These are phyloP conservation scores for Indicator maculatus DNA, from an alignment of 2,113 vertebrate species.

Conservation along the genomic window DNA sequence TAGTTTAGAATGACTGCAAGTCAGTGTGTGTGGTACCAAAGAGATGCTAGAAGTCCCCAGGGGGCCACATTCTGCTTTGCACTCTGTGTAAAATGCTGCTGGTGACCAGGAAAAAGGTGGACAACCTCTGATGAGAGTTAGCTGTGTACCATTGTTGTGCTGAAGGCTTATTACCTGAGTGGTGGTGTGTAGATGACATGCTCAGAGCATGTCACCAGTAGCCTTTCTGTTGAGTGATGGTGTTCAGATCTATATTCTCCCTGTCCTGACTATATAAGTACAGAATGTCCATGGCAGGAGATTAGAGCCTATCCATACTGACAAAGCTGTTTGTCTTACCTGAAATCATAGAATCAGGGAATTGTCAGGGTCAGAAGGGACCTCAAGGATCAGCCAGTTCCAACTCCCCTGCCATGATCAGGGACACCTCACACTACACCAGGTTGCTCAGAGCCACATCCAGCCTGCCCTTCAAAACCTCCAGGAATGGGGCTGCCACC, in stretches of 20 bases:
- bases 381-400: too few relatives aligned
- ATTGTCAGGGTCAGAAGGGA: too few relatives aligned
- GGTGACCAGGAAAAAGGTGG: neutral
- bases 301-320: neutral
- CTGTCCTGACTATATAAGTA: neutral
- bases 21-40: neutral
- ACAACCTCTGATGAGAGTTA: neutral
- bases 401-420: too few relatives aligned
- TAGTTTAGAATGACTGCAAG: fast-evolving
- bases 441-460: too few relatives aligned
- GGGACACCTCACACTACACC: too few relatives aligned
- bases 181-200: neutral
- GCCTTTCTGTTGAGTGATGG: neutral
- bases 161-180: neutral
- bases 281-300: neutral
- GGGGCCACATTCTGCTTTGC: neutral
- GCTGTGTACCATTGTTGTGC: neutral
- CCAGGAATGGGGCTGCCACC: too few relatives aligned
- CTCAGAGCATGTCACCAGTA: neutral
- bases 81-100: neutral
- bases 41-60: neutral
- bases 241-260: neutral
- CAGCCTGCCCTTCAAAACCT: too few relatives aligned
- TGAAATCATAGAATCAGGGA: neutral
- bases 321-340: neutral